These are phyloP conservation scores for Euschistus heros DNA, from an alignment of 1,140 invertebrate genomes.

Conservation along the genomic window DNA sequence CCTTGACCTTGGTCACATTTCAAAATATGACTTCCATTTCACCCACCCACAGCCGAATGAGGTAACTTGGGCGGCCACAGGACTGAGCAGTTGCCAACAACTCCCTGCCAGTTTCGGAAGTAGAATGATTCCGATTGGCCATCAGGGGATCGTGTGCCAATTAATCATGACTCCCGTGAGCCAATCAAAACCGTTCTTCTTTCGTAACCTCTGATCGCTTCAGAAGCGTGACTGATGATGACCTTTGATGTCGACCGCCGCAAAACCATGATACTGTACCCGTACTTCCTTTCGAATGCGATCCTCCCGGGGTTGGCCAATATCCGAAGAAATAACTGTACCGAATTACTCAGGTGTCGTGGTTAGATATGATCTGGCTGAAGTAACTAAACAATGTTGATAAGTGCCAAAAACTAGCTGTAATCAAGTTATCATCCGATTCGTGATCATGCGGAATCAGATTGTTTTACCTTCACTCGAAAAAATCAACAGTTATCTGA, in stretches of 20 bases:
- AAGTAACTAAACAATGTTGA: too few species aligned
- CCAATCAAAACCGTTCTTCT: not conserved
- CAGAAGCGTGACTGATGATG: not conserved
- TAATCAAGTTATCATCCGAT: too few species aligned
- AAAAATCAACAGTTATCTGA: too few species aligned
- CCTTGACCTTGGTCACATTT: not conserved
- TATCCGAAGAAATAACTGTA: too few species aligned
- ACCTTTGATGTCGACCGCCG: not conserved
- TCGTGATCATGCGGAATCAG: too few species aligned
- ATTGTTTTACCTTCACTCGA: too few species aligned
- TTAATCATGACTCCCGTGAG: slow-evolving; percentile 6
- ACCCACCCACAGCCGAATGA: not conserved
- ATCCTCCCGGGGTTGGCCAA: too few species aligned
- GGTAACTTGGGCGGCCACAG: not conserved
- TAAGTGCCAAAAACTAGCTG: too few species aligned
- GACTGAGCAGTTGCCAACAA: not conserved
- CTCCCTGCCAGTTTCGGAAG: not conserved
- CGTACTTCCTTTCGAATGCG: too few species aligned
- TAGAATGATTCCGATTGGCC: not conserved
- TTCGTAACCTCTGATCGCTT: not conserved
- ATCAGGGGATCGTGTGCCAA: not conserved
- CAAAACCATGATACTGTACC: not conserved
- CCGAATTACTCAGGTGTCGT: too few species aligned
- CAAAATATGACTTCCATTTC: slow-evolving; percentile 1
- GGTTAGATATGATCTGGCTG: too few species aligned